Percentiles rank a stretch among this genome's conserved stretches.
Conservation (phyloP, 2,113 vertebrate species). For the Elephantulus edwardii region DNA sequence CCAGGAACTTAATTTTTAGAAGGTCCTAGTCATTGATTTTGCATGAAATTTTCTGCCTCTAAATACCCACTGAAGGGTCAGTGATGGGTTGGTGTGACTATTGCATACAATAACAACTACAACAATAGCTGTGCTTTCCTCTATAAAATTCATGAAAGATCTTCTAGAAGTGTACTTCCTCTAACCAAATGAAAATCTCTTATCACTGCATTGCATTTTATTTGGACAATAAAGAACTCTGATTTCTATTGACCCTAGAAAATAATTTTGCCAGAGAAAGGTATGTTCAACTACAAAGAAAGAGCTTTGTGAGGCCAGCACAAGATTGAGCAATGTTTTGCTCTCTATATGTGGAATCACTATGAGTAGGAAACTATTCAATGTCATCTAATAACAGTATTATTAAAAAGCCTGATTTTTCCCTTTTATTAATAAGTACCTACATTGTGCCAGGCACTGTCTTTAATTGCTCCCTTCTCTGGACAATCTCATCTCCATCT, state of each 20-base stretch:
- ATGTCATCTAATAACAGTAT: background rate
- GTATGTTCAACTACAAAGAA: background rate
- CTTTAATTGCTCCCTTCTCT: background rate
- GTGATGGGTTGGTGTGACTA: too few relatives aligned
- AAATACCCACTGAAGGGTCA: too few relatives aligned
- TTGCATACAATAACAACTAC: too few relatives aligned
- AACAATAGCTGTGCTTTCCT: too few relatives aligned
- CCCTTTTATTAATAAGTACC: background rate
- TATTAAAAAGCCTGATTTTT: background rate
- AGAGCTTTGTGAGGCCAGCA: background rate
- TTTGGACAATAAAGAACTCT: background rate
- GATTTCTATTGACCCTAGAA: background rate
- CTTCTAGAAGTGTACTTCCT: background rate
- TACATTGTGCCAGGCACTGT: background rate
- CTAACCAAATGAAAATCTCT: background rate
- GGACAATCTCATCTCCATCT: background rate
- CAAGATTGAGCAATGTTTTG: background rate
- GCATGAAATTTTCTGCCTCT: too few relatives aligned
- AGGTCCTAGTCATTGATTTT: too few relatives aligned
- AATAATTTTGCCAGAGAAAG: background rate
- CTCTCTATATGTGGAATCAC: background rate
- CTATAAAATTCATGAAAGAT: background rate
- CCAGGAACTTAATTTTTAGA: too few relatives aligned
- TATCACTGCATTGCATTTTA: background rate
- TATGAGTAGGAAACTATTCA: background rate